Conservation (phyloP, 2,113 vertebrate genomes). For the Centropus bengalensis region DNA sequence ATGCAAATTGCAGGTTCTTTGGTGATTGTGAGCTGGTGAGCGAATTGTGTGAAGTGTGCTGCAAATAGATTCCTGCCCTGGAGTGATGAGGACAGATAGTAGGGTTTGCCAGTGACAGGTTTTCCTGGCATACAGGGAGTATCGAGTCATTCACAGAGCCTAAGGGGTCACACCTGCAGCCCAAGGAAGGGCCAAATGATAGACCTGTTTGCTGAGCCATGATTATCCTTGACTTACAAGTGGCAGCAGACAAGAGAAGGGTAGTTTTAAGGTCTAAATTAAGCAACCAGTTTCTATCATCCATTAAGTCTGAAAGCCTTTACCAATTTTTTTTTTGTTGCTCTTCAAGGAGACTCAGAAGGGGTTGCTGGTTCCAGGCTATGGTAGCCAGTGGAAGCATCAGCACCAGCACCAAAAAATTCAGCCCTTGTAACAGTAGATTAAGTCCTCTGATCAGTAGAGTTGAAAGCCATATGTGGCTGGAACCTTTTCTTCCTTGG, state of each 20-base stretch:
- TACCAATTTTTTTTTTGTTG: not conserved
- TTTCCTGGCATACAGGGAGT: not conserved
- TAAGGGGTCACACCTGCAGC: not conserved
- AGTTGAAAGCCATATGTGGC: not conserved
- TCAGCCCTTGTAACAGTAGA: not conserved
- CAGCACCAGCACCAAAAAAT: not conserved
- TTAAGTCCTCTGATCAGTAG: not conserved
- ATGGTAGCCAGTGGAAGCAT: not conserved
- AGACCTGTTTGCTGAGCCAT: not conserved
- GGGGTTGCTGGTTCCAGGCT: not conserved
- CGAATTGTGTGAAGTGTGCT: not conserved
- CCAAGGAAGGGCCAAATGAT: not conserved
- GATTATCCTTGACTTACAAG: not conserved
- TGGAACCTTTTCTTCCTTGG: not conserved
- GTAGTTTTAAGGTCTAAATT: not conserved
- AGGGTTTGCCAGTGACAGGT: not conserved
- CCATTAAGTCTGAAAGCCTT: not conserved
- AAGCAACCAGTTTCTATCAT: not conserved
- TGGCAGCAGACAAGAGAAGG: not conserved
- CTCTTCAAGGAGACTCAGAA: not conserved
- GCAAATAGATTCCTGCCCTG: not conserved
- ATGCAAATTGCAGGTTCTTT: not conserved
- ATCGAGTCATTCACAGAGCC: not conserved
- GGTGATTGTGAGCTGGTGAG: not conserved
- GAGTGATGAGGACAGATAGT: not conserved